Conservation (phyloP, 2,113 vertebrate genomes). For the Leucopternis melanops region DNA sequence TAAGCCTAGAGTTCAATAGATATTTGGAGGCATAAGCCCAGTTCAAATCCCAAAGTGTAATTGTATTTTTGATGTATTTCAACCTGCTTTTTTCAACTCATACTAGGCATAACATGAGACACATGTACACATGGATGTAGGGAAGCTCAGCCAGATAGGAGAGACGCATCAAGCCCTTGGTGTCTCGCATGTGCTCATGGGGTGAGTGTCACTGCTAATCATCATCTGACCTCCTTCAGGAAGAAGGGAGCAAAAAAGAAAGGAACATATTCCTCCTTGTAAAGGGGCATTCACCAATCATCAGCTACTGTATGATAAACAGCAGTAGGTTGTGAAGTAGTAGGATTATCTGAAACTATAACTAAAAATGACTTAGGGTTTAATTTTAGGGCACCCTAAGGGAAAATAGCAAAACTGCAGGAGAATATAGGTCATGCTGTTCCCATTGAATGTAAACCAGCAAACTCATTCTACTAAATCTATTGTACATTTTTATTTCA, state of each 20-base stretch:
- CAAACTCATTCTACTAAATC: background rate
- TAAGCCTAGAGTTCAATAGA: background rate
- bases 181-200: background rate
- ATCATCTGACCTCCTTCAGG: background rate
- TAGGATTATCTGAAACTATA: background rate
- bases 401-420: background rate
- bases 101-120: background rate
- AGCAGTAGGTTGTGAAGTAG: background rate
- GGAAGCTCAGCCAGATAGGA: background rate
- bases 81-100: background rate
- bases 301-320: background rate
- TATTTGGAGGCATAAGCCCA: background rate
- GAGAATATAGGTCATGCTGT: slow-evolving; percentile 15
- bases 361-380: background rate
- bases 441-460: background rate
- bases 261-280: background rate
- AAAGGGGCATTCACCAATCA: background rate
- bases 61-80: background rate
- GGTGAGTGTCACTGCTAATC: background rate
- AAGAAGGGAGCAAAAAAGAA: background rate
- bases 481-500: background rate
- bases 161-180: background rate
- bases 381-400: slow-evolving; percentile 30
- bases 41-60: background rate
- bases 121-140: background rate